Percentiles rank a stretch among this genome's conserved stretches.
phyloP scores from a whole-genome alignment of 1,140 invertebrate species.

The Zophobas morio region DNA sequence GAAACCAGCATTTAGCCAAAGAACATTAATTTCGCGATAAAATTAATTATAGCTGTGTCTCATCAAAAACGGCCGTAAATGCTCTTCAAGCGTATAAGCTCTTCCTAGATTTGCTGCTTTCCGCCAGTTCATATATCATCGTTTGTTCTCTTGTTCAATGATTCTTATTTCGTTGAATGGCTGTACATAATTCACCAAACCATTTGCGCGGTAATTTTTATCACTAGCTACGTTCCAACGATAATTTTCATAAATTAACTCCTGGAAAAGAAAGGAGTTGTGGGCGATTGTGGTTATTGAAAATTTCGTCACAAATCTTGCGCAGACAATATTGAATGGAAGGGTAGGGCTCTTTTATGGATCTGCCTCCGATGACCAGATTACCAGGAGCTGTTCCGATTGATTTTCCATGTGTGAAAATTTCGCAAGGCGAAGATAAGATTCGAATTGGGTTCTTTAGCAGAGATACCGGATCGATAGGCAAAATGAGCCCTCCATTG shows the following conservation, averaged over 20 bases:
- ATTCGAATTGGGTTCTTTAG: conserved; percentile 13
- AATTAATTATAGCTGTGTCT: conserved; percentile 52
- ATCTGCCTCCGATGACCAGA: conserved; percentile 32
- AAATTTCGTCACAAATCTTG: conserved; percentile 30
- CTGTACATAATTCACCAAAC: conserved; percentile 7
- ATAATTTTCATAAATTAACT: conserved; percentile 21
- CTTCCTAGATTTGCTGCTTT: conserved; percentile 16
- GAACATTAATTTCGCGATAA: conserved; percentile 51
- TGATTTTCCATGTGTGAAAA: conserved; percentile 42
- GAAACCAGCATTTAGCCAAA: conserved; percentile 35
- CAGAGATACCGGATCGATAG: not conserved
- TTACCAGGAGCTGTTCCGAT: conserved; percentile 19
- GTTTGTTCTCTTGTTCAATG: conserved; percentile 43
- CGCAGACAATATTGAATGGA: conserved; percentile 33
- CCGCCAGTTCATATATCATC: conserved; percentile 49
- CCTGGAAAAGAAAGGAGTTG: no score
- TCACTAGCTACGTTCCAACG: not conserved
- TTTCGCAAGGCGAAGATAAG: conserved; percentile 13
- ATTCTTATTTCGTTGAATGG: conserved; percentile 30
- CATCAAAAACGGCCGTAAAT: conserved; percentile 44
- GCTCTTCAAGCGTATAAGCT: conserved; percentile 18
- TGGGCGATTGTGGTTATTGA: conserved; percentile 1
- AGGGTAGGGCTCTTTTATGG: conserved; percentile 35
- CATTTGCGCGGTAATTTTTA: not conserved
- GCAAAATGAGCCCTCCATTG: no score